phyloP scores from a whole-genome alignment of 64 coral and sea anemone genomes.

The Stichodactyla helianthus region DNA sequence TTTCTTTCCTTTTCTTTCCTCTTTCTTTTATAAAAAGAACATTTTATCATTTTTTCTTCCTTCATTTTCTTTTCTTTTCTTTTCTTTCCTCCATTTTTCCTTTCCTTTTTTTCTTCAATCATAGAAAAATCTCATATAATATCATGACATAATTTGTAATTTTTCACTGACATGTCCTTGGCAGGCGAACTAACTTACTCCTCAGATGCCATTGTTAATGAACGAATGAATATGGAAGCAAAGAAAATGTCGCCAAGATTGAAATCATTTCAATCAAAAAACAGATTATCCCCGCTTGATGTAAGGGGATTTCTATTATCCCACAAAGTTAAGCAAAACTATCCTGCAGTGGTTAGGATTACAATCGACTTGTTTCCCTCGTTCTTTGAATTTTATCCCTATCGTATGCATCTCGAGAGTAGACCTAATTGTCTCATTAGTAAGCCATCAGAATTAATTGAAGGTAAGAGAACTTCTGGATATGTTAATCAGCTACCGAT shows the following conservation, averaged over 20 bases:
- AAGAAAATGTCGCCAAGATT: background rate
- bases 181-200: background rate
- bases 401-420: background rate
- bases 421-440: slow-evolving; percentile 11
- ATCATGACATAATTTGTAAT: background rate
- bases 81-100: too few species aligned
- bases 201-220: background rate
- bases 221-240: background rate
- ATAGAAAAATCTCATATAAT: too few species aligned
- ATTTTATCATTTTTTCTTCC: too few species aligned
- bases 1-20: too few species aligned
- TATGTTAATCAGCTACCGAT: background rate
- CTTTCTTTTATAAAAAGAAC: too few species aligned
- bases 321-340: background rate
- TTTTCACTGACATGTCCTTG: background rate
- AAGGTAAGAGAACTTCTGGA: background rate
- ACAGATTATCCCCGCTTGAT: background rate
- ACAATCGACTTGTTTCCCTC: background rate
- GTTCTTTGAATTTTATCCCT: slow-evolving; percentile 2
- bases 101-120: too few species aligned
- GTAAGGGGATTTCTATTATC: background rate
- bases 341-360: background rate
- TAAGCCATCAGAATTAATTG: slow-evolving; percentile 8
- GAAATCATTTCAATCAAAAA: background rate
- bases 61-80: too few species aligned